Evolutionary conservation across 2,113 vertebrate genomes (phyloP).

Genomic region (Aspidoscelis tigris): DNA sequence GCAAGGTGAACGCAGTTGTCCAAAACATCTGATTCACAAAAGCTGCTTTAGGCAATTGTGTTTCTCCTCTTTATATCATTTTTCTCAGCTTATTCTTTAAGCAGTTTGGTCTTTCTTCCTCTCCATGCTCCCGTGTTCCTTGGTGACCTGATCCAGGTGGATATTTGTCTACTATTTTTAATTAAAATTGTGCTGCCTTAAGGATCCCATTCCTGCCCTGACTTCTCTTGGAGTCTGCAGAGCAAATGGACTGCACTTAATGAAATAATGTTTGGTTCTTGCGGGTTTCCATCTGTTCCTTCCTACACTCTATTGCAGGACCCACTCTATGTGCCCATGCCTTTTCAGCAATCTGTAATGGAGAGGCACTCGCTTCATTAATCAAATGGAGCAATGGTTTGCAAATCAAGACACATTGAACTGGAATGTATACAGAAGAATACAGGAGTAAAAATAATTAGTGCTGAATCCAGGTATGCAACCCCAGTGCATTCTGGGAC

Average conservation of each 20-base stretch:
- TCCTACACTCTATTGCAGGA: conserved; percentile 40
- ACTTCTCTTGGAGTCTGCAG: rapidly evolving
- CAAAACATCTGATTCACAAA: no score
- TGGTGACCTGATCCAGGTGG: background rate
- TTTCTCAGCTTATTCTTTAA: no score
- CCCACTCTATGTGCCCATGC: conserved; percentile 36
- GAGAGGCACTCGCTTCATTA: conserved; percentile 52
- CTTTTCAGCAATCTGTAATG: conserved; percentile 55
- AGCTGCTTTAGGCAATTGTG: no score
- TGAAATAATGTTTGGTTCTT: conserved; percentile 39
- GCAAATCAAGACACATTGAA: background rate
- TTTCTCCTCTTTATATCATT: no score
- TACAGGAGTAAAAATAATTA: background rate
- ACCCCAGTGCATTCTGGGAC: background rate
- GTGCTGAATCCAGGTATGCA: background rate
- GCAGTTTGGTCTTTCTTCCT: background rate
- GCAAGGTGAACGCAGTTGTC: no score
- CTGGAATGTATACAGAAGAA: background rate
- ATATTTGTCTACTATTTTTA: background rate
- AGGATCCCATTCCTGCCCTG: rapidly evolving
- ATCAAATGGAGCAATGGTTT: conserved; percentile 37
- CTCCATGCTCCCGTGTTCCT: background rate
- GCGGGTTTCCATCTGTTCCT: conserved; percentile 63
- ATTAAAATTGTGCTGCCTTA: background rate
- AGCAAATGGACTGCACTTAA: background rate